phyloP scores from a whole-genome alignment of 1,140 invertebrate species.

The Bemisia tabaci region DNA sequence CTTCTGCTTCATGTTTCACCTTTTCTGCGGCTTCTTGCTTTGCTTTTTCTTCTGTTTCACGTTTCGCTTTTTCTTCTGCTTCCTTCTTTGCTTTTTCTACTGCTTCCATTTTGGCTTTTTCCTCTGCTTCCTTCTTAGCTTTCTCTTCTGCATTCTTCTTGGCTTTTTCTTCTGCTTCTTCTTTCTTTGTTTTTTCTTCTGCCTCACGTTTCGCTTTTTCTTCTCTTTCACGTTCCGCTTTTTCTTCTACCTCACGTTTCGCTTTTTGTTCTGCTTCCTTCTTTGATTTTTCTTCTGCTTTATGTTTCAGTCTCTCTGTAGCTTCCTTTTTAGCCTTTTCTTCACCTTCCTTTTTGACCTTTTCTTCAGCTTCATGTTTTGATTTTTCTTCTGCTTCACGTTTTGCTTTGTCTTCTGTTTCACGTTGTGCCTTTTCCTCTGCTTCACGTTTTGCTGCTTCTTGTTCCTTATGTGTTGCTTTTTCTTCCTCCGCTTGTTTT shows the following conservation, averaged over 20 bases:
- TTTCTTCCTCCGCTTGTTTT: conserved; percentile 9
- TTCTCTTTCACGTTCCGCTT: conserved; percentile 10
- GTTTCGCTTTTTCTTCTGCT: conserved; percentile 22
- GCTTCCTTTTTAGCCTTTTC: conserved; percentile 26
- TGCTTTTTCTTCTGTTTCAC: conserved; percentile 17
- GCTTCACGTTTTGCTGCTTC: conserved; percentile 12
- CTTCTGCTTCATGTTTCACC: not conserved
- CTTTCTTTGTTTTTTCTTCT: conserved; percentile 17
- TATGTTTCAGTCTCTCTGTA: conserved; percentile 15
- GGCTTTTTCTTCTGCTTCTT: conserved; percentile 12
- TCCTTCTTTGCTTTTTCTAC: conserved; percentile 9
- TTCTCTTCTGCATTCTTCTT: conserved; percentile 12
- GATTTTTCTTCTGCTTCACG: conserved; percentile 17
- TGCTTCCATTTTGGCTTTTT: conserved; percentile 14
- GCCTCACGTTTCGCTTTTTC: conserved; percentile 9
- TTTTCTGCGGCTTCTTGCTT: conserved; percentile 11
- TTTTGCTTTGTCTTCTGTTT: conserved; percentile 7
- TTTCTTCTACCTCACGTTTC: conserved; percentile 12
- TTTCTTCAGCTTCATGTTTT: conserved; percentile 12
- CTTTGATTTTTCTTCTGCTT: conserved; percentile 16
- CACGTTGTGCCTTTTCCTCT: conserved; percentile 10
- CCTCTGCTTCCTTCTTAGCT: conserved; percentile 16
- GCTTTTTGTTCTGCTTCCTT: conserved; percentile 15
- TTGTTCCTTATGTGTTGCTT: conserved; percentile 14
- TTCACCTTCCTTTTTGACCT: conserved; percentile 24